Conservation (phyloP, 2,113 vertebrate genomes). For the Nibea albiflora region DNA sequence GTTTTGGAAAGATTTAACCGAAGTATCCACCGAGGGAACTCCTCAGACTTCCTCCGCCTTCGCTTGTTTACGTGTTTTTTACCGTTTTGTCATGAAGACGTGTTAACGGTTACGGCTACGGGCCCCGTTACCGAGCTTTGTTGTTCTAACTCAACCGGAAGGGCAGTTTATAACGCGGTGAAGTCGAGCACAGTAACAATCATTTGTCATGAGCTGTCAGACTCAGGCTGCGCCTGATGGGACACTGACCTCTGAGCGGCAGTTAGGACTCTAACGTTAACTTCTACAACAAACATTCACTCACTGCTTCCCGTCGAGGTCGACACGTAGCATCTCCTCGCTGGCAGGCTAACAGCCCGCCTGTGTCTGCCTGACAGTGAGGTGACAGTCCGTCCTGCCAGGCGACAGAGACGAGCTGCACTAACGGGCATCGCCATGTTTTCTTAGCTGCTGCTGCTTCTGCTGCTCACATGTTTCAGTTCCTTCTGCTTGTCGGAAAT, state of each 20-base stretch:
- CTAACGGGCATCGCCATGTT: constrained; percentile 77
- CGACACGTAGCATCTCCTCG: constrained; percentile 56
- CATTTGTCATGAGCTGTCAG: background rate
- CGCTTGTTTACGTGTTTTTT: background rate
- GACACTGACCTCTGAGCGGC: constrained; percentile 56
- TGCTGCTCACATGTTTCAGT: constrained; percentile 27
- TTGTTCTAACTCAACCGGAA: background rate
- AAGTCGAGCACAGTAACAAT: background rate
- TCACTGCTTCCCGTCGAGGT: constrained; percentile 72
- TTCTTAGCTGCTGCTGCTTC: background rate
- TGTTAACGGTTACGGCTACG: rapidly evolving
- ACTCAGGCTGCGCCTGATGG: background rate
- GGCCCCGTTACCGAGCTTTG: background rate
- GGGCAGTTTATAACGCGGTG: background rate
- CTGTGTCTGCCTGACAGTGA: constrained; percentile 22
- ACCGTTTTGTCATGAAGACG: no score
- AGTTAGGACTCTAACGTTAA: background rate
- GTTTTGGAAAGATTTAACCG: background rate
- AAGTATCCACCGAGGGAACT: no score
- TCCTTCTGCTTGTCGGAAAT: background rate
- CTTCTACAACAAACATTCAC: constrained; percentile 28
- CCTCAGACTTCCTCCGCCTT: background rate
- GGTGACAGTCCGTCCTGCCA: constrained; percentile 52
- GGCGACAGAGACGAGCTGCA: constrained; percentile 46
- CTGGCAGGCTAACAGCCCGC: constrained; percentile 27